Evolutionary conservation across 2,113 vertebrate species (phyloP).

Genomic region (Anguilla japonica): DNA sequence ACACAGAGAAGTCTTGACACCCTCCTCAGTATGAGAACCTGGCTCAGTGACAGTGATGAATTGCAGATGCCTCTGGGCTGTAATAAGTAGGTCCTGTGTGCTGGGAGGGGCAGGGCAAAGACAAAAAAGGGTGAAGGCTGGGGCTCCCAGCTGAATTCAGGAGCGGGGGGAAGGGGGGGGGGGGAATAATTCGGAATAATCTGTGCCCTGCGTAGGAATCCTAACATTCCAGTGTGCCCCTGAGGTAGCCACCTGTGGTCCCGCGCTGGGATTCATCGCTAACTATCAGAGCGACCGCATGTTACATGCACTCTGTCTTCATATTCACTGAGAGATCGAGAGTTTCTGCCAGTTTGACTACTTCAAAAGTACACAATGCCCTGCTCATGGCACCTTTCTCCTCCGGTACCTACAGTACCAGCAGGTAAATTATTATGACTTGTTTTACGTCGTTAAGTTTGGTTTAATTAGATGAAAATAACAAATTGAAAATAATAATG

Average conservation of each 20-base stretch:
- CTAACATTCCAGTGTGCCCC: background rate
- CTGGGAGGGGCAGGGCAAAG: background rate
- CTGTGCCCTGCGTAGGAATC: conserved; percentile 55
- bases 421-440: no score
- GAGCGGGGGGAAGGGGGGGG: conserved; percentile 47
- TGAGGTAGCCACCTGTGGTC: background rate
- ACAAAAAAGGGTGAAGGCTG: background rate
- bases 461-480: no score
- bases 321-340: background rate
- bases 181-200: conserved; percentile 56
- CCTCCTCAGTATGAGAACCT: conserved; percentile 56
- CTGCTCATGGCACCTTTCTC: no score
- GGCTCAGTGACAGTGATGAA: conserved; percentile 65
- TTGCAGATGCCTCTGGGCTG: conserved; percentile 67
- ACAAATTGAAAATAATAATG: no score
- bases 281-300: background rate
- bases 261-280: background rate
- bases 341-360: background rate
- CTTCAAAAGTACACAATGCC: no score
- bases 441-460: no score
- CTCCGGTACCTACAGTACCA: no score
- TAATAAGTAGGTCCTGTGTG: conserved; percentile 67
- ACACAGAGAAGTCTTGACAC: conserved; percentile 56
- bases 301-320: background rate
- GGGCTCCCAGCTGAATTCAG: conserved; percentile 64